phyloP scores from a whole-genome alignment of 1,140 invertebrate genomes.

The Drosophila serrata region DNA sequence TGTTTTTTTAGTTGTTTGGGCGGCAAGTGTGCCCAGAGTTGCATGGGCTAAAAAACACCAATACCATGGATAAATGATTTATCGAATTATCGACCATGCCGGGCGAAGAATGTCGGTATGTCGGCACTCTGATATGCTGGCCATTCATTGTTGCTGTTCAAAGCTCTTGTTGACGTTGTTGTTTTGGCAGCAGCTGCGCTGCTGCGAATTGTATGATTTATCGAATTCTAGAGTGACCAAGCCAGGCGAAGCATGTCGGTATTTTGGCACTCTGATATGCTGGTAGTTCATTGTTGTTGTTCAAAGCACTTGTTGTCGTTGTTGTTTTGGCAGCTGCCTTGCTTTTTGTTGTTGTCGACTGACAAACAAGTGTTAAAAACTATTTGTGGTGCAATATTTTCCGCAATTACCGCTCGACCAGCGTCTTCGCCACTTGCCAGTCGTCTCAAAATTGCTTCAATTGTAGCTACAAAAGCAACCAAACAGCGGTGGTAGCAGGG shows the following conservation, averaged over 20 bases:
- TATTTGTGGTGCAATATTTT: slow-evolving; percentile 38
- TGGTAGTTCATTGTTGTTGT: background rate
- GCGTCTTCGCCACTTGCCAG: background rate
- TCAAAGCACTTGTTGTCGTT: slow-evolving; percentile 1
- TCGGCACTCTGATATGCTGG: background rate
- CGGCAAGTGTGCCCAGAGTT: background rate
- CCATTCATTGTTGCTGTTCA: background rate
- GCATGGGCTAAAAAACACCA: too few relatives aligned
- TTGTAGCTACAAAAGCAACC: background rate
- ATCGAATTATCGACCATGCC: background rate
- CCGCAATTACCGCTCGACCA: slow-evolving; percentile 18
- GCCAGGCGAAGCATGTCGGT: too few relatives aligned
- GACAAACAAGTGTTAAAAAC: slow-evolving; percentile 32
- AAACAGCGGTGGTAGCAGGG: background rate
- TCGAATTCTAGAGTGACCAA: too few relatives aligned
- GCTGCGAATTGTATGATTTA: background rate
- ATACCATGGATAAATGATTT: background rate
- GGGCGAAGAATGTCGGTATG: background rate
- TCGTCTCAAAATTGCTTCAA: background rate
- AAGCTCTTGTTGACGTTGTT: slow-evolving; percentile 3
- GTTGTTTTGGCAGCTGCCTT: background rate
- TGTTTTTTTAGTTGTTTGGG: slow-evolving; percentile 6
- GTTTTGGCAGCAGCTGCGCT: background rate
- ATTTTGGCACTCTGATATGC: too few relatives aligned
- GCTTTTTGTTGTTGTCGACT: slow-evolving; percentile 5